Conservation (phyloP, 2,888 invertebrate species). For the Suillia variegata region DNA sequence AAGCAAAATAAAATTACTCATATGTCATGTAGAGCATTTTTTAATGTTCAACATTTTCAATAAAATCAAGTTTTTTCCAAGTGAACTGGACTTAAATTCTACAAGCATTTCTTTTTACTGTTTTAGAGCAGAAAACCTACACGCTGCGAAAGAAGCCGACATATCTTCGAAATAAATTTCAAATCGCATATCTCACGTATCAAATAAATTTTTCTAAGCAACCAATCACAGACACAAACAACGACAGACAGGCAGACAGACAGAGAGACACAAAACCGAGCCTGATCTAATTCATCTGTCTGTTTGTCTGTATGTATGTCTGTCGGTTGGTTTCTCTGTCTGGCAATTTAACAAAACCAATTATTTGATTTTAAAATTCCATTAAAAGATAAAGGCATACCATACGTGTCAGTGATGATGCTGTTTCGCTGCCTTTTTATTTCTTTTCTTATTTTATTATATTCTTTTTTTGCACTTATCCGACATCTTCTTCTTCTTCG, state of each 20-base stretch:
- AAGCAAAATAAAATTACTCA: too few relatives aligned
- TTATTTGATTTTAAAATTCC: conserved; percentile 52
- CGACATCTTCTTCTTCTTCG: too few relatives aligned
- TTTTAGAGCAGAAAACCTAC: too few relatives aligned
- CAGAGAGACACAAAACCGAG: background rate
- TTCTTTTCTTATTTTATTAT: background rate
- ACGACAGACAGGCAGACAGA: background rate
- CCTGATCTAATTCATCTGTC: background rate
- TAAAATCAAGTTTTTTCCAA: too few relatives aligned
- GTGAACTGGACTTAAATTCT: too few relatives aligned
- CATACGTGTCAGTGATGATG: background rate
- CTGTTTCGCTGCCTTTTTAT: background rate
- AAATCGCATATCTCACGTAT: background rate
- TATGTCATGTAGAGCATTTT: too few relatives aligned
- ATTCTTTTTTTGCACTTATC: background rate
- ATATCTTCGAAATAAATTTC: background rate
- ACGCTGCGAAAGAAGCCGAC: too few relatives aligned
- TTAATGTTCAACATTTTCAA: too few relatives aligned
- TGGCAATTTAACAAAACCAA: conserved; percentile 36
- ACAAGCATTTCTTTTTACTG: too few relatives aligned
- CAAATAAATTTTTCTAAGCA: background rate
- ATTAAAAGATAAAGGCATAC: conserved; percentile 47
- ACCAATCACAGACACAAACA: background rate
- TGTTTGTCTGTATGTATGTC: background rate
- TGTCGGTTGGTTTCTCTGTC: background rate